A percentile compares a stretch with the other conserved stretches of the same genome.
Evolutionary conservation across 1,140 invertebrate genomes (phyloP).

Genomic region (Wiebesia pumilae): DNA sequence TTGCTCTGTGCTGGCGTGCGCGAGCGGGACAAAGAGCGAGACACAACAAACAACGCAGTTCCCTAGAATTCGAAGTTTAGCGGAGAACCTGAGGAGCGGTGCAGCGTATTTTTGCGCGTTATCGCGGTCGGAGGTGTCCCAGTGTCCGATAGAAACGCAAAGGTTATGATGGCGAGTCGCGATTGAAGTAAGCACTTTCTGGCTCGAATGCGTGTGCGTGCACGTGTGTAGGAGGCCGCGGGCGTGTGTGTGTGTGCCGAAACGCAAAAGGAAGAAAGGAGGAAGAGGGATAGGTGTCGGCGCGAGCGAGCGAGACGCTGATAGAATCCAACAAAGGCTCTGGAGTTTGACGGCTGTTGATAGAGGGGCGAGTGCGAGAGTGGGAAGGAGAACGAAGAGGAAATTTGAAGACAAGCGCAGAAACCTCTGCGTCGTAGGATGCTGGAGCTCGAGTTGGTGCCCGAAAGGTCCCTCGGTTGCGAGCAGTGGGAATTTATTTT

Average conservation of each 20-base stretch:
- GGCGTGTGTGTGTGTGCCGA: background rate
- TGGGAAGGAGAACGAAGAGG: background rate
- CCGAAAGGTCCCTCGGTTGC: constrained; percentile 95
- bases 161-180: constrained; percentile 20
- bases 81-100: constrained; percentile 56
- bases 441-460: constrained; percentile 96
- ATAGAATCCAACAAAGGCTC: constrained; percentile 4
- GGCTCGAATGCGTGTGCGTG: constrained; percentile 36
- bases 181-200: background rate
- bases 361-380: constrained; percentile 6
- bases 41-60: constrained; percentile 68
- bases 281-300: background rate
- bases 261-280: background rate
- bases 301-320: background rate
- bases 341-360: background rate
- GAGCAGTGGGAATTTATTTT: constrained; percentile 98
- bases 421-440: constrained; percentile 75
- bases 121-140: background rate
- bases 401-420: constrained; percentile 27
- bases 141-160: background rate
- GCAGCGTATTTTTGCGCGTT: constrained; percentile 6
- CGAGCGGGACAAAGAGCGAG: constrained; percentile 65
- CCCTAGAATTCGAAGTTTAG: constrained; percentile 58
- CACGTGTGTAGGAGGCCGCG: background rate
- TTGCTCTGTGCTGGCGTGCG: background rate